These are phyloP conservation scores for Chondrosia reniformis DNA, from an alignment of 37 sponge, comb jelly and placozoan genomes.

Conservation along the genomic window DNA sequence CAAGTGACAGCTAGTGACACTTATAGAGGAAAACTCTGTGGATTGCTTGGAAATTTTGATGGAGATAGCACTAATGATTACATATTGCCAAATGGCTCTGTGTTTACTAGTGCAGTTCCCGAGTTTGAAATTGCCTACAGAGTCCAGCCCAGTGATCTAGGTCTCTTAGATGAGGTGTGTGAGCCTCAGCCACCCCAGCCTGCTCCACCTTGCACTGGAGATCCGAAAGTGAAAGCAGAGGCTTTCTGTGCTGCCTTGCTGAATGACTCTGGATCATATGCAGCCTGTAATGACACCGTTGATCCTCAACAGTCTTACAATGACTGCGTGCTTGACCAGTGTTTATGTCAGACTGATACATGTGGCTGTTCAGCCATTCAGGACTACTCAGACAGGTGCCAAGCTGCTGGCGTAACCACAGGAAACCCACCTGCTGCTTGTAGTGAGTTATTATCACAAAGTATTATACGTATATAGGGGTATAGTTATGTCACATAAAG, in stretches of 20 bases:
- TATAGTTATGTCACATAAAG: too few species aligned
- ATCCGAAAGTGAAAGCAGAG: background rate
- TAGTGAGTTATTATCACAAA: too few species aligned
- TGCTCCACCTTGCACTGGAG: background rate
- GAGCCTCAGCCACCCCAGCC: background rate
- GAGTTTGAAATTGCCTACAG: background rate
- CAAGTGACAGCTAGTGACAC: too few species aligned
- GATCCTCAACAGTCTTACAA: background rate
- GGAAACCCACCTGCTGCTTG: background rate
- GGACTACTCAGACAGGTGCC: background rate
- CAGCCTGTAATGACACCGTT: background rate
- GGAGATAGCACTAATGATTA: too few species aligned
- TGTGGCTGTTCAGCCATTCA: background rate
- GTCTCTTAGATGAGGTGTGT: background rate
- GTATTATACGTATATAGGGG: too few species aligned
- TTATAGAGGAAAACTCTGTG: too few species aligned
- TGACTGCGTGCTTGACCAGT: background rate
- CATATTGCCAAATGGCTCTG: conserved; percentile 2
- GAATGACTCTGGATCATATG: background rate
- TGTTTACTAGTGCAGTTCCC: background rate
- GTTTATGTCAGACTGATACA: background rate
- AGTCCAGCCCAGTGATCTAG: background rate
- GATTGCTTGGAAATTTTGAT: too few species aligned
- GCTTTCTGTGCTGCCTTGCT: background rate
- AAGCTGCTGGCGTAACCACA: background rate